Evolutionary conservation across 2,888 invertebrate genomes (phyloP).

Genomic region (Terebella lapidaria): DNA sequence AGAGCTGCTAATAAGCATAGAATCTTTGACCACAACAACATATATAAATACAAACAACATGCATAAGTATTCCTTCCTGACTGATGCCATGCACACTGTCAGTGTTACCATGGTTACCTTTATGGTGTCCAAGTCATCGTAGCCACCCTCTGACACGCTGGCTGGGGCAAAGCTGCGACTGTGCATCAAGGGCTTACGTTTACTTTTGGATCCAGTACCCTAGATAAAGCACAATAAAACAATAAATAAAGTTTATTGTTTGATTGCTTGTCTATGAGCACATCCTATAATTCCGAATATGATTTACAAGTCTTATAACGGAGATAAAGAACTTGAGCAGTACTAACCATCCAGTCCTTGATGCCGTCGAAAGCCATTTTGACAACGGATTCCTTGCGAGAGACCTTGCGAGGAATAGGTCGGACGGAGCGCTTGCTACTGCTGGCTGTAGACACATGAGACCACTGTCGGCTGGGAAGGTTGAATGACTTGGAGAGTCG

Average conservation of each 20-base stretch:
- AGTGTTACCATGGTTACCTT: not conserved
- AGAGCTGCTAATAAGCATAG: no score
- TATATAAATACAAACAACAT: no score
- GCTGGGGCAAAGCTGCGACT: conserved; percentile 3
- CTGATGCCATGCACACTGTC: no score
- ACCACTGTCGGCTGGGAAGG: not conserved
- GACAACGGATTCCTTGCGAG: conserved; percentile 3
- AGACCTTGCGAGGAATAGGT: not conserved
- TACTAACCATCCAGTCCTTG: not conserved
- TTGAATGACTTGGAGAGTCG: not conserved
- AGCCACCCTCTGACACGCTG: not conserved
- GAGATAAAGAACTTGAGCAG: no score
- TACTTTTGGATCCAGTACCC: not conserved
- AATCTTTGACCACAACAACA: no score
- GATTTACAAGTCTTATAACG: no score
- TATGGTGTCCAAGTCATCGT: not conserved
- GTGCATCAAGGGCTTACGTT: not conserved
- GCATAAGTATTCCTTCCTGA: no score
- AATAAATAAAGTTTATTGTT: not conserved
- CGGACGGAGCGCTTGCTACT: conserved; percentile 2
- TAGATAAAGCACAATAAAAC: not conserved
- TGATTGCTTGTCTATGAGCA: no score
- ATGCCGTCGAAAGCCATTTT: conserved; percentile 6
- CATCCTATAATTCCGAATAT: no score
- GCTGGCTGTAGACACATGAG: conserved; percentile 5